Evolutionary conservation across 2,113 vertebrate genomes (phyloP), one percentile per base, ranked within the genome.

Genomic region (Condylura cristata): DNA sequence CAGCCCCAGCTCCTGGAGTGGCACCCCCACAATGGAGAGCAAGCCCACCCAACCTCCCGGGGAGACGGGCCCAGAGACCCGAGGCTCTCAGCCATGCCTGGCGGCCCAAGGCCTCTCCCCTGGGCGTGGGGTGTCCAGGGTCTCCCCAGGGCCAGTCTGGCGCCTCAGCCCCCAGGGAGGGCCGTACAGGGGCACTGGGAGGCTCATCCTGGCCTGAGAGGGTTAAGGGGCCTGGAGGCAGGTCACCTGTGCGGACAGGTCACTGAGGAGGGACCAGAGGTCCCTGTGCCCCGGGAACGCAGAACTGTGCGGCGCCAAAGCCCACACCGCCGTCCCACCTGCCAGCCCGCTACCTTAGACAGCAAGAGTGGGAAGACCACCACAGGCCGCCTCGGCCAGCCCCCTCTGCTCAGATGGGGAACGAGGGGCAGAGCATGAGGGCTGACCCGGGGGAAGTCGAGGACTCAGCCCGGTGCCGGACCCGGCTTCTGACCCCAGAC

Each of bases 211-310:
- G 84, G 96, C 90, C 82, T 0, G 94, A 97, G 71, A 22, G 95
- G 79, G 97, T 98, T 98, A 98, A 98, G 32, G 80, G n/a, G 70
- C 86, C 92, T 20, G 14, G 75, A 75, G 85, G 71, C 81, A 94
- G 66, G 0, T 9, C 80, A 87, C 96, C 90, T 91, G 93, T 96
- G 90, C 95, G 81, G 94, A 89, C 95, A 97, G 93, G 97, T 96
- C 94, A 91, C 91, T 90, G 90, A 90, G 16, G 79, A 97, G 92
- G 96, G 88, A 60, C 63, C 60, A 84, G 84, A 94, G 86, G 89
- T 95, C 81, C 65, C 93, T 96, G 97, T 96, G 30, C 12, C 30
- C 13, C 8, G 32, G 14, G 28, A 61, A 13, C 1, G 61, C 4
- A 32, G 22, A 65, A 96, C 89, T 75, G 85, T 86, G 0, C 89